Percentiles rank a stretch among this genome's conserved stretches.
Conservation (phyloP, 1,140 invertebrate genomes). For the Pinna nobilis region DNA sequence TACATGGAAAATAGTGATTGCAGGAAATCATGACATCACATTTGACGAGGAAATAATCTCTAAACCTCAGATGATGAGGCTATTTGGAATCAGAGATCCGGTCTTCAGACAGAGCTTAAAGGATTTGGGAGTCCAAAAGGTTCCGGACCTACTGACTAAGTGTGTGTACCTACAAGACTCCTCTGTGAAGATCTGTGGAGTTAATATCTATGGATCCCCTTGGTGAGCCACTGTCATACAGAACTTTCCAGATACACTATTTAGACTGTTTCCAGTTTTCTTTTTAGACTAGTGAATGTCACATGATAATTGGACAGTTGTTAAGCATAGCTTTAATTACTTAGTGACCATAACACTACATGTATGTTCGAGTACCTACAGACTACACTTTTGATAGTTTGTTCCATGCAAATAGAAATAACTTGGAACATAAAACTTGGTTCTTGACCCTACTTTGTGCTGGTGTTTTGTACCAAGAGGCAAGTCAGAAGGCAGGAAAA, state of each 20-base stretch:
- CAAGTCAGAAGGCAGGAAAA: too few relatives aligned
- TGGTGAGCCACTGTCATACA: conserved; percentile 82
- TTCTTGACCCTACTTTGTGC: neutral
- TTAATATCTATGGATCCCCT: conserved; percentile 90
- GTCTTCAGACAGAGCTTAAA: conserved; percentile 19
- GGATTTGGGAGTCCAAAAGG: conserved; percentile 34
- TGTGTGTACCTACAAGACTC: conserved; percentile 88
- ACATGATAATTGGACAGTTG: too few relatives aligned
- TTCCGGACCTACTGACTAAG: conserved; percentile 80
- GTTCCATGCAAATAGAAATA: conserved; percentile 16
- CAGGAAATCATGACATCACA: conserved; percentile 91
- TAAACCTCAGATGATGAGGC: neutral
- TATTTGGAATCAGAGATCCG: neutral
- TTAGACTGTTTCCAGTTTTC: conserved; percentile 9
- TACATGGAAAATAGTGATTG: conserved; percentile 89
- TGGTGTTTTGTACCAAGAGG: too few relatives aligned
- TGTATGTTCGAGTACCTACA: too few relatives aligned
- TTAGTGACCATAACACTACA: too few relatives aligned
- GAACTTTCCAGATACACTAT: neutral
- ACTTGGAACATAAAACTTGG: too few relatives aligned
- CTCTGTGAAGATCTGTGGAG: conserved; percentile 81
- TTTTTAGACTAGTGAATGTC: too few relatives aligned
- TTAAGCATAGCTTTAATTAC: too few relatives aligned
- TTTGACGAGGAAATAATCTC: conserved; percentile 79
- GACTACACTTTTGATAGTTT: neutral